Evolutionary conservation across 2,797 vertebrate genomes (phyloP).

Genomic region (Steatocranus sp.): DNA sequence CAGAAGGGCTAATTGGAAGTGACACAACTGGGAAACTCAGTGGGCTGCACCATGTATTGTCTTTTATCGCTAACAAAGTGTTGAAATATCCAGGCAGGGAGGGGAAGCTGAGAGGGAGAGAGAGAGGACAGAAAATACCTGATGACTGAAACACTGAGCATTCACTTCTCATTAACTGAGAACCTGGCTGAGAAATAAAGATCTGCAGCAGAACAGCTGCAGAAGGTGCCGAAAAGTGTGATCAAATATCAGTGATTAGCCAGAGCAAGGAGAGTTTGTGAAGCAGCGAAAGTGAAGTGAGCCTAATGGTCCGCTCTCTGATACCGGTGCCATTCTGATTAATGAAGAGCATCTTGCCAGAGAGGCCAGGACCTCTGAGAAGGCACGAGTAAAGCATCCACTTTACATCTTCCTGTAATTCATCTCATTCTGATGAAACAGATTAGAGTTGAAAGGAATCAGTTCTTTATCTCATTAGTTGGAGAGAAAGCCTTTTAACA

Average conservation of each 20-base stretch:
- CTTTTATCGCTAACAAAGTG: conserved; percentile 21
- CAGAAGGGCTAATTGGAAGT: conserved; percentile 64
- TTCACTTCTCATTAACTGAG: conserved; percentile 21
- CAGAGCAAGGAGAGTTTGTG: not conserved
- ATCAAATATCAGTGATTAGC: conserved; percentile 46
- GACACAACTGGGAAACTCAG: conserved; percentile 49
- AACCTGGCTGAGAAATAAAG: conserved; percentile 8
- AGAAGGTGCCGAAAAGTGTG: conserved; percentile 18
- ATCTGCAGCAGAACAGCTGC: not conserved
- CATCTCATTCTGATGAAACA: conserved; percentile 33
- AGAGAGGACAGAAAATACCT: not conserved
- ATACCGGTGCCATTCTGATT: conserved; percentile 26
- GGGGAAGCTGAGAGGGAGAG: not conserved
- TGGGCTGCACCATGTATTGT: conserved; percentile 30
- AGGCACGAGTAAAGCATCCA: conserved; percentile 35
- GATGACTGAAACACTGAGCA: conserved; percentile 31
- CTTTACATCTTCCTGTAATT: conserved; percentile 38
- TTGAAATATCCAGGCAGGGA: not conserved
- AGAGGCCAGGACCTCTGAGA: conserved; percentile 6
- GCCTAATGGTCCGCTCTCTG: conserved; percentile 24
- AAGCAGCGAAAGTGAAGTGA: conserved; percentile 5
- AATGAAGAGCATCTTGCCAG: conserved; percentile 57
- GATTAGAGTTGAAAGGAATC: conserved; percentile 38
- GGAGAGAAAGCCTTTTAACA: conserved; percentile 9
- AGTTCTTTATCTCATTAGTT: conserved; percentile 27